phyloP scores from a whole-genome alignment of 1,140 invertebrate species.

The Cyclina sinensis region DNA sequence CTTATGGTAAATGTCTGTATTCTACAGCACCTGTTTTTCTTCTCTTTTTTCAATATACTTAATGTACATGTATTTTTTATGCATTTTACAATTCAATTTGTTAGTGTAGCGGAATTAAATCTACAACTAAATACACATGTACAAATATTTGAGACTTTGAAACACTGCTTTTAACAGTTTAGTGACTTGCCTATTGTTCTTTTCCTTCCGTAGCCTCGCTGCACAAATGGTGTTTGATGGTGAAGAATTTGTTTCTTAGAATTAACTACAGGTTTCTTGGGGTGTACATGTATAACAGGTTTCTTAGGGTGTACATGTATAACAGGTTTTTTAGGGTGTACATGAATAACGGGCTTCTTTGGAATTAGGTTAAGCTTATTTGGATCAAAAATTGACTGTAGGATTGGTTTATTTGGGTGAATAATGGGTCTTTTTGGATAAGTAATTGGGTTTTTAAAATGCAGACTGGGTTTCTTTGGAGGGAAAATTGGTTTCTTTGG shows the following conservation, averaged over 20 bases:
- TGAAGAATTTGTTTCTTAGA: background rate
- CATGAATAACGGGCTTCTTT: background rate
- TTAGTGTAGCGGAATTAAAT: no score
- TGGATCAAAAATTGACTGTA: background rate
- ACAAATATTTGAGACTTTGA: no score
- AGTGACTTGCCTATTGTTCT: background rate
- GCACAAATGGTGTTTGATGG: background rate
- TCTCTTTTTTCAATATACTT: no score
- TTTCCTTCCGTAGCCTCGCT: background rate
- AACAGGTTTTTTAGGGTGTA: background rate
- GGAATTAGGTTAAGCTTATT: no score
- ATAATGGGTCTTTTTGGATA: background rate
- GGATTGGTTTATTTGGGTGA: background rate
- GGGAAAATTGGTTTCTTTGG: slow-evolving; percentile 15
- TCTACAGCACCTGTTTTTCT: no score
- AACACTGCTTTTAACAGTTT: no score
- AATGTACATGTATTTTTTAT: no score
- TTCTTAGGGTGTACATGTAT: background rate
- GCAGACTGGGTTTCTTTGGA: background rate
- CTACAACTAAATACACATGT: no score
- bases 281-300: background rate
- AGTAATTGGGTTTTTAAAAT: background rate
- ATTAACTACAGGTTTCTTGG: background rate
- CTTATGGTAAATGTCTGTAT: no score
- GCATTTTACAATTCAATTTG: no score